A percentile compares a stretch with the other conserved stretches of the same genome.
These are phyloP conservation scores for Caenorhabditis sinica DNA, from an alignment of 2,888 invertebrate genomes.

Conservation along the genomic window DNA sequence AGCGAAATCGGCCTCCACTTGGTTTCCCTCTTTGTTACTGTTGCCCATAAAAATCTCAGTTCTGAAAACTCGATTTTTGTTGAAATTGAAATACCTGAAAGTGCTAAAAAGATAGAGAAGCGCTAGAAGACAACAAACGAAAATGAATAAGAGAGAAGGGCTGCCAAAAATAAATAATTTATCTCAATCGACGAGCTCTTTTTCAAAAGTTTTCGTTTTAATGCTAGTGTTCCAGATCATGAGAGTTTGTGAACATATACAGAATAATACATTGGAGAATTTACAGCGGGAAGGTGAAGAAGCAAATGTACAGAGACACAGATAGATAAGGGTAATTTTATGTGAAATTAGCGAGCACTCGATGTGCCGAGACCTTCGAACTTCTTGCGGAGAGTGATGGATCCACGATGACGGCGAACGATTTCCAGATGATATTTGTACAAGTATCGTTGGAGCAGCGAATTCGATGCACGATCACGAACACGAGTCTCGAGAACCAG, in stretches of 20 bases:
- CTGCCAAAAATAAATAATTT: background rate
- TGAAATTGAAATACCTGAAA: background rate
- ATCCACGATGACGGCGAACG: conserved; percentile 69
- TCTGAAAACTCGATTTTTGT: background rate
- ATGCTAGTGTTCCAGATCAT: background rate
- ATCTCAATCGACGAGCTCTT: background rate
- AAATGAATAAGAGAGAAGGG: background rate
- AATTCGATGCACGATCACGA: conserved; percentile 66
- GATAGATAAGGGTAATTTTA: background rate
- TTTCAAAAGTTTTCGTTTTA: background rate
- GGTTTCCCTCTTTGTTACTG: conserved; percentile 28
- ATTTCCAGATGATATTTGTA: conserved; percentile 75
- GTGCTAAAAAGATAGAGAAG: background rate
- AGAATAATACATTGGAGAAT: background rate
- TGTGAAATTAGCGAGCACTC: conserved; percentile 25
- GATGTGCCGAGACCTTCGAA: conserved; percentile 36
- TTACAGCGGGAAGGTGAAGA: background rate
- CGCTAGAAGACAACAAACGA: background rate
- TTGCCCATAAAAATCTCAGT: conserved; percentile 51
- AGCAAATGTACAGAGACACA: conserved; percentile 3
- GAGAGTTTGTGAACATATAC: background rate
- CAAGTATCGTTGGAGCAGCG: conserved; percentile 72
- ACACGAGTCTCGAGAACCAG: conserved; percentile 67
- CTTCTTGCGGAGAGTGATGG: conserved; percentile 67
- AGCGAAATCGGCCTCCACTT: conserved; percentile 69